phyloP scores from a whole-genome alignment of 2,797 vertebrate species.

The Manis pentadactyla region DNA sequence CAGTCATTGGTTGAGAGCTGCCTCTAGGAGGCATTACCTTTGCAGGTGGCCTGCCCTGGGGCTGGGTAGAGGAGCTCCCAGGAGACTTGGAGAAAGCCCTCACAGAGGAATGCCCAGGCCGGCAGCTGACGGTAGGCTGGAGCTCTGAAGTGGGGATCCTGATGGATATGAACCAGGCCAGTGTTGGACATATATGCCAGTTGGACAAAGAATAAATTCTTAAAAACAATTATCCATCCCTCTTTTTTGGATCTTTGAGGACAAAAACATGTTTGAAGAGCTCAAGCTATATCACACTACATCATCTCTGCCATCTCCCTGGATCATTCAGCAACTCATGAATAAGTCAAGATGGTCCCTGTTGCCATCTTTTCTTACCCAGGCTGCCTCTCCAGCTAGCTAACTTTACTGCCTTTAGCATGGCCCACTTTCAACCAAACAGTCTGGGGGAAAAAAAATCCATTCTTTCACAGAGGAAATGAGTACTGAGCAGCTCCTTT shows the following conservation, averaged over 20 bases:
- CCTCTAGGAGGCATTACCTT: background rate
- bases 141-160: too few relatives aligned
- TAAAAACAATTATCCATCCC: background rate
- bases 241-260: background rate
- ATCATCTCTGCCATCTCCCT: background rate
- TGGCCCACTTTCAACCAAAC: background rate
- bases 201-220: background rate
- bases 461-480: background rate
- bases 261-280: background rate
- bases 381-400: background rate
- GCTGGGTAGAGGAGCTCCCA: background rate
- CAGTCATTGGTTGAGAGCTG: background rate
- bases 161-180: background rate
- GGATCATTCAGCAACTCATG: background rate
- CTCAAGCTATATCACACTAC: background rate
- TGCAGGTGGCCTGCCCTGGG: background rate
- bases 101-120: background rate
- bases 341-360: background rate
- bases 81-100: background rate
- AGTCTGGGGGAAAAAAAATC: background rate
- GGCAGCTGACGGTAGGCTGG: background rate
- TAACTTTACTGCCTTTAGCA: background rate
- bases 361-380: background rate
- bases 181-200: background rate
- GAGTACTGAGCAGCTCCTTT: background rate